These are phyloP conservation scores for Holothuria leucospilota DNA, from an alignment of 53 echinoderm and acorn worm species.

Conservation along the genomic window DNA sequence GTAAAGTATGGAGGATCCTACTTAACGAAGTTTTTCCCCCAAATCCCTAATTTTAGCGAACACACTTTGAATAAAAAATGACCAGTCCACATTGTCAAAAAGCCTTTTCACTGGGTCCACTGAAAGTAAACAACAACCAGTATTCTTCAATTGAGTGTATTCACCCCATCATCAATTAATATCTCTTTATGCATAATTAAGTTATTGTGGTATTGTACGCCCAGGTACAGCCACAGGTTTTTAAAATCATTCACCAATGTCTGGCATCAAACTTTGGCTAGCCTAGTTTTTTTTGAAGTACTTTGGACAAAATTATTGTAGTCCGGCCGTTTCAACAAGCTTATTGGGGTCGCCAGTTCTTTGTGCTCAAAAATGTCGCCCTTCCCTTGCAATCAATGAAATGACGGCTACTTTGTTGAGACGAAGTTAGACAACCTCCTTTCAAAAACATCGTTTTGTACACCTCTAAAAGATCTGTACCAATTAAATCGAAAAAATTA, in stretches of 20 bases:
- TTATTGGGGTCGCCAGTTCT: background rate
- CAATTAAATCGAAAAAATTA: background rate
- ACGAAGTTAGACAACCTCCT: background rate
- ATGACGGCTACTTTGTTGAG: background rate
- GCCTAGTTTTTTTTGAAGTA: slow-evolving; percentile 41
- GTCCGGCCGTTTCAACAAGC: slow-evolving; percentile 55
- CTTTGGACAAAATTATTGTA: slow-evolving; percentile 60
- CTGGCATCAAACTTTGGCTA: slow-evolving; percentile 16
- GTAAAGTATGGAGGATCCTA: slow-evolving; percentile 1
- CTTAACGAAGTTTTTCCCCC: too few relatives aligned
- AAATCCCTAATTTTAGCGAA: background rate
- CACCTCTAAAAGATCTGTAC: background rate
- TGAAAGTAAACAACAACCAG: background rate
- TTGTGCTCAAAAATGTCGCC: background rate
- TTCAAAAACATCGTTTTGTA: background rate
- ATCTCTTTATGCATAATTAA: slow-evolving; percentile 2
- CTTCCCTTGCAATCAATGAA: background rate
- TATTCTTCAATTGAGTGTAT: slow-evolving; percentile 37
- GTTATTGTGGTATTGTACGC: slow-evolving; percentile 29
- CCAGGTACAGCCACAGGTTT: background rate
- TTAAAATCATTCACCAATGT: slow-evolving; percentile 31
- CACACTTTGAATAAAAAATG: background rate
- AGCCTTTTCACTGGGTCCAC: slow-evolving; percentile 2
- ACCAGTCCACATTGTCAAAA: background rate
- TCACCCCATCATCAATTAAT: too few relatives aligned